phyloP scores from a whole-genome alignment of 2,888 invertebrate genomes.

The Microchrysa polita region DNA sequence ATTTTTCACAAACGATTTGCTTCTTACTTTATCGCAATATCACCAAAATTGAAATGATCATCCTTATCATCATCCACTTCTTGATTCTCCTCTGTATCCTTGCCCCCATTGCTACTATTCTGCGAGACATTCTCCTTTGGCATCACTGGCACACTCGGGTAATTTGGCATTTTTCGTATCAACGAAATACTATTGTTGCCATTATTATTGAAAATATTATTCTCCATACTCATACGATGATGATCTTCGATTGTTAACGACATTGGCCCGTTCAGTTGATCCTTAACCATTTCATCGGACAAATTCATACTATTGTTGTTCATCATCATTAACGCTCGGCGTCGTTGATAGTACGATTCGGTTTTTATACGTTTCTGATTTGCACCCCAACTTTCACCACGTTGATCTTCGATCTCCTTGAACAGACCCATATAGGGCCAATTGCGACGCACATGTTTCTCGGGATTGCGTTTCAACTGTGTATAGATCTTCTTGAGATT shows the following conservation, averaged over 20 bases:
- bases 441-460: slow-evolving; percentile 62
- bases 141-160: not conserved
- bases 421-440: slow-evolving; percentile 55
- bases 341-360: slow-evolving; percentile 59
- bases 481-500: slow-evolving; percentile 64
- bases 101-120: slow-evolving; percentile 7
- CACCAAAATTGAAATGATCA: slow-evolving; percentile 54
- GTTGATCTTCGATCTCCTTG: slow-evolving; percentile 63
- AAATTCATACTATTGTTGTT: slow-evolving; percentile 55
- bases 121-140: not conserved
- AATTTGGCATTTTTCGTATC: slow-evolving; percentile 7
- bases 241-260: not conserved
- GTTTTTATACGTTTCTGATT: slow-evolving; percentile 57
- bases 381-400: slow-evolving; percentile 62
- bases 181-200: slow-evolving; percentile 33
- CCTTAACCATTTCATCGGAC: slow-evolving; percentile 10
- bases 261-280: not conserved
- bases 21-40: slow-evolving; percentile 60
- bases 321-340: slow-evolving; percentile 48
- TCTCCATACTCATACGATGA: slow-evolving; percentile 1
- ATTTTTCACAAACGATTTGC: not conserved
- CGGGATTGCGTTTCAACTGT: slow-evolving; percentile 63
- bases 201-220: slow-evolving; percentile 1
- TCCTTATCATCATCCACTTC: slow-evolving; percentile 38
- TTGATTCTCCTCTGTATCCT: not conserved